Evolutionary conservation across 2,797 vertebrate species (phyloP), one percentile per base, ranked within the genome.

Genomic region (Hafferia zeledoni): DNA sequence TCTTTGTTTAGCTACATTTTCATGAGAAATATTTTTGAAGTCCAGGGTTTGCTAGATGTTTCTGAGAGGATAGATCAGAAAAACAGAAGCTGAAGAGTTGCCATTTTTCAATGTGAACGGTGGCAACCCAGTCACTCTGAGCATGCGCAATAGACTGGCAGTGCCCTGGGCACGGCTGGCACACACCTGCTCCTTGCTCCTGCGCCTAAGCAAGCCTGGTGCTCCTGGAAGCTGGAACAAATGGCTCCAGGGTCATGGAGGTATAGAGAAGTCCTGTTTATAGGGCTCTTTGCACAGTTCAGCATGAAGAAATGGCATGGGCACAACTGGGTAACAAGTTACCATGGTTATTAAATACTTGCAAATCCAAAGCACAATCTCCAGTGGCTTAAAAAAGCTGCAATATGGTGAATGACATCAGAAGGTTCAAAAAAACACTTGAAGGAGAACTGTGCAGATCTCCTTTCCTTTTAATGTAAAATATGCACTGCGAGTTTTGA

Each of bases 91-190:
- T 31, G 67, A 37, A 15, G 49, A 33, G 33, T 2, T 72, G 0
- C 5, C 5, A 9, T 70, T 93, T 87, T 37, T 13, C 86, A 27
- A 0, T 17, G 57, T 7, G 3, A 56, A 17, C 0, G 5, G 1
- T 4, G 31, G 71, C 8, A 47, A 4, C 9, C 9, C 44, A 2
- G n/a, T 8, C 11, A 2, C 63, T n/a, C 7, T 16, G 27, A 0
- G 4, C 84, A 49, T 2, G 63, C 2, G 4, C 44, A 17, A 33
- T 4, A 5, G 23, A 1, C 0, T 1, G 4, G 61, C 70, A 87
- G 70, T 0, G 7, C 59, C 69, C 43, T 17, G 55, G 71, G 78
- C 76, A 39, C 0, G 3, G 86, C 13, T 0, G 0, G 12, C 31
- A 44, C 72, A 33, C 75, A 69, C 52, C 50, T 76, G 55, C 67